Conservation (phyloP, 2,797 vertebrate genomes). For the Tokudaia muenninki region DNA sequence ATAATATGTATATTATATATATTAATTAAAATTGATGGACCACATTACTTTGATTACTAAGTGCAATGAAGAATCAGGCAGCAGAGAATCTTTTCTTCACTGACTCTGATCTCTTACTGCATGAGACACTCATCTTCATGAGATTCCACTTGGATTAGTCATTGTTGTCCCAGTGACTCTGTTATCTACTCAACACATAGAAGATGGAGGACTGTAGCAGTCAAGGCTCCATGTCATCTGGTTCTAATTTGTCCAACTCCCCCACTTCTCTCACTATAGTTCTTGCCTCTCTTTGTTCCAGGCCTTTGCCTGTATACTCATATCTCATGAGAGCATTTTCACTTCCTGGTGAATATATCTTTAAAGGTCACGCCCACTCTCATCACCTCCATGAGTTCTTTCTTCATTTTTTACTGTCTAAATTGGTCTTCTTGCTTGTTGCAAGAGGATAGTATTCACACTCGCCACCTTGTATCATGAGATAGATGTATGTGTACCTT, state of each 20-base stretch:
- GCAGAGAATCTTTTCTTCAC: neutral
- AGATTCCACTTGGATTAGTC: neutral
- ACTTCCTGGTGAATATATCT: neutral
- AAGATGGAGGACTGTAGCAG: neutral
- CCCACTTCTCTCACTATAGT: neutral
- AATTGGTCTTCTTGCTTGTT: neutral
- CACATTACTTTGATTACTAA: neutral
- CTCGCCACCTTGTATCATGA: neutral
- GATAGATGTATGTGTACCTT: neutral
- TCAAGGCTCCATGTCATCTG: neutral
- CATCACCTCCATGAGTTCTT: neutral
- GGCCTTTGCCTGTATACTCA: neutral
- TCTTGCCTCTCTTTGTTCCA: neutral
- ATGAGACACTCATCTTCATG: neutral
- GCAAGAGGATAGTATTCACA: neutral
- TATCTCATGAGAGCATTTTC: neutral
- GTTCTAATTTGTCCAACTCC: neutral
- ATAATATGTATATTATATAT: too few species aligned
- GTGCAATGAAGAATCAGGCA: neutral
- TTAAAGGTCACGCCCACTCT: neutral
- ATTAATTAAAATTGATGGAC: too few species aligned
- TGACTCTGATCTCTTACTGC: neutral
- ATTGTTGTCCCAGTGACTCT: neutral
- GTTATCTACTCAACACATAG: neutral
- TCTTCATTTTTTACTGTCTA: neutral